Base-by-base conservation (phyloP, 2,797 vertebrate species). In the Hylomyscus alleni region DNA sequence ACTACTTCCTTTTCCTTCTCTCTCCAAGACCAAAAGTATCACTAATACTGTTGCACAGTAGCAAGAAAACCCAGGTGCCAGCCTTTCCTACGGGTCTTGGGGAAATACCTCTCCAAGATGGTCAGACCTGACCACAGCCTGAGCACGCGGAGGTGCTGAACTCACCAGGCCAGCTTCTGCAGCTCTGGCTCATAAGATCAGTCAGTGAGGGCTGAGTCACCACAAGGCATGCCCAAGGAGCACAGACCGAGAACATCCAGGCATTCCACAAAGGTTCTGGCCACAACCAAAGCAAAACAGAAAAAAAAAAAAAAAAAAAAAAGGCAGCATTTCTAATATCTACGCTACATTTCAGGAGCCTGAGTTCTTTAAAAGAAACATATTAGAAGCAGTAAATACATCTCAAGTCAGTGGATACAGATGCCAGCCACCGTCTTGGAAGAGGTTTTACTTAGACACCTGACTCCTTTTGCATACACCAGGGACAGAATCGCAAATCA, bases 371-470 rank as follows among this genome's bases (percentile, higher is more conserved):
- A 73, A 9, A 80, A 83, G 77, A 94, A 94, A 90, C 10, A 14
- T 40, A 9, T 12, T 37, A 65, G 62, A 86, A 50, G 24, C 78
- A 89, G 67, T 62, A 60, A 82, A 65, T 34, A n/a, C n/a, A 87
- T n/a, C 58, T 91, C 6, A 77, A 73, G 65, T 44, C 92, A 95
- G 24, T 19, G 54, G 77, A 72, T 52, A 52, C 54, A 90, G 96
- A 95, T 12, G 37, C 34, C 77, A 77, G 26, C 82, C 86, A 72
- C 77, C n/a, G 58, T 84, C 56, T 58, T 83, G 78, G 85, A 85
- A 94, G 13, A 26, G 88, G n/a, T 95, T 94, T 83, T 83, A n/a
- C 60, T 87, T 69, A 83, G 62, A 96, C 73, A 92, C 85, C 85
- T 9, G 40, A 90, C 34, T 78, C 93, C 90, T 89, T 47, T 91